These are phyloP conservation scores for Nomada hirtipes DNA, from an alignment of 2,888 invertebrate genomes.

Conservation along the genomic window DNA sequence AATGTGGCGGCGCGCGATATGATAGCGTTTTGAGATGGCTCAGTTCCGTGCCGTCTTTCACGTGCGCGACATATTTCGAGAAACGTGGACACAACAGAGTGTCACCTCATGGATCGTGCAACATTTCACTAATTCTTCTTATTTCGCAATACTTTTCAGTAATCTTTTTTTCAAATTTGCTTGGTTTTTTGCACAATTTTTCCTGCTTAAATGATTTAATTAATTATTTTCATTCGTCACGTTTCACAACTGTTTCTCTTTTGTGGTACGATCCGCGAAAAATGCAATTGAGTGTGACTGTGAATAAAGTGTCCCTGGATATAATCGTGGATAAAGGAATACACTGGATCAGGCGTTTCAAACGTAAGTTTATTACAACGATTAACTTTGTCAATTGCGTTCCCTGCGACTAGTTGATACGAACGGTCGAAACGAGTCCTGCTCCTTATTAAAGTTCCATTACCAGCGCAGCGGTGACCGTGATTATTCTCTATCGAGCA, in stretches of 20 bases:
- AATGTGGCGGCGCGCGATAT: conserved; percentile 66
- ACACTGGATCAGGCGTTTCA: background rate
- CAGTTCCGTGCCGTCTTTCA: conserved; percentile 72
- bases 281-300: conserved; percentile 24
- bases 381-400: background rate
- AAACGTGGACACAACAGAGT: conserved; percentile 25
- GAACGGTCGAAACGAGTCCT: conserved; percentile 8
- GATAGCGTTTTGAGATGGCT: conserved; percentile 69
- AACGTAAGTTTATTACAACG: conserved; percentile 38
- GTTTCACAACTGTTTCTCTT: background rate
- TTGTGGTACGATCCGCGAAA: background rate
- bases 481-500: conserved; percentile 57
- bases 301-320: conserved; percentile 43
- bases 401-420: background rate
- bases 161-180: background rate
- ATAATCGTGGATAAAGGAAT: conserved; percentile 41
- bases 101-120: background rate
- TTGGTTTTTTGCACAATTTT: background rate
- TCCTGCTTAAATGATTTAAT: background rate
- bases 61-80: conserved; percentile 64
- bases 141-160: too few relatives aligned
- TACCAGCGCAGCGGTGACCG: conserved; percentile 43
- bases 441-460: conserved; percentile 56
- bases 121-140: background rate
- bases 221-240: background rate